Conservation (phyloP, 2,113 vertebrate species). For the Crotalus helleri region DNA sequence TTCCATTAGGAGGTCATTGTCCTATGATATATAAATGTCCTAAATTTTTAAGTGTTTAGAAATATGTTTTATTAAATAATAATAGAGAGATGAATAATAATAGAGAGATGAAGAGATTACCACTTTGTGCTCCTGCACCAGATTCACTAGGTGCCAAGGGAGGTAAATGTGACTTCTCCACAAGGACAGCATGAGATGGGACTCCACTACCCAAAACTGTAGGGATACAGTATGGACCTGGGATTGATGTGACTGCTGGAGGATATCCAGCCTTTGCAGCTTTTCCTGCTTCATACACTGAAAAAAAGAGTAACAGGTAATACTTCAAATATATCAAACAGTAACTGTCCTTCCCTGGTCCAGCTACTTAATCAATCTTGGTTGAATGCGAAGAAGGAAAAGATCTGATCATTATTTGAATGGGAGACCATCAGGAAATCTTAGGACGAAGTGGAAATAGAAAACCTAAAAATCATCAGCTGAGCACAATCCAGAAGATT, state of each 20-base stretch:
- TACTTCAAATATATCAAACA: background rate
- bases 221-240: slow-evolving; percentile 90
- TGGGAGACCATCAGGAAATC: background rate
- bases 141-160: slow-evolving; percentile 73
- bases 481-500: background rate
- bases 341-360: background rate
- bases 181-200: slow-evolving; percentile 76
- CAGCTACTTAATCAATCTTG: background rate
- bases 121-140: slow-evolving; percentile 72
- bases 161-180: slow-evolving; percentile 83
- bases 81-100: background rate
- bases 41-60: background rate
- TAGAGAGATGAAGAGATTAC: slow-evolving; percentile 56
- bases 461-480: background rate
- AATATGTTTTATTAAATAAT: background rate
- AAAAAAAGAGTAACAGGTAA: slow-evolving; percentile 48
- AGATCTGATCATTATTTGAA: background rate
- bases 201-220: slow-evolving; percentile 82
- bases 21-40: background rate
- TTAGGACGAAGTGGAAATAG: background rate
- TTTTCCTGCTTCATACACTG: slow-evolving; percentile 96
- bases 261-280: slow-evolving; percentile 81
- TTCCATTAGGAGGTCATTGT: background rate
- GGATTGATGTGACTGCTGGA: slow-evolving; percentile 76
- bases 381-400: background rate